Base-by-base conservation (phyloP, 2,888 invertebrate species). In the Parasteatoda lunata region DNA sequence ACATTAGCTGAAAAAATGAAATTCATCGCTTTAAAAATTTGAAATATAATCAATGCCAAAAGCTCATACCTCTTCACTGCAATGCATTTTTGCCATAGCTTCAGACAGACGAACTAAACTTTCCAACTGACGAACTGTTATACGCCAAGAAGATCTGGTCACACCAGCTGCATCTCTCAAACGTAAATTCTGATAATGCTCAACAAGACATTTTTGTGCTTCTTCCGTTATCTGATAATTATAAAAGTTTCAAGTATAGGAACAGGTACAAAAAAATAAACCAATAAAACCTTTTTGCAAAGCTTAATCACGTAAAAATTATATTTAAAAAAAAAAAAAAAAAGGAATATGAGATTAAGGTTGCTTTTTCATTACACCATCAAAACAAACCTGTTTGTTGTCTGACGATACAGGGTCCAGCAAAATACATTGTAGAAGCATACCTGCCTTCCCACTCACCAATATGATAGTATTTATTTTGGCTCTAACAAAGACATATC, bases 31-130 rank as follows among this genome's bases (percentile, higher is more conserved):
- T 30, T 30, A 30, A 30, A 30, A 30, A 30, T 30, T 30, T 30
- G 30, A 30, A 30, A 30, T 30, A 30, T 30, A 30, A 30, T 30
- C 30, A 30, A 30, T 30, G 30, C 2, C 2, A 11, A 47, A n/a
- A 13, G n/a, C n/a, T 5, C 89, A 90, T 90, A 94, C 98, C 91
- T 96, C 95, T 78, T 97, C 97, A 90, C 95, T 95, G 92, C 98
- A 99, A 92, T 98, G 96, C 94, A 99, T 94, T 92, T 98, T 95
- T 77, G 99, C 98, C 94, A 98, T 95, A 49, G 96, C 98, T 93
- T 99, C 99, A 0, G 98, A 96, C 48, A 99, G 94, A 11, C 99
- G 96, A 91, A 99, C 95, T 95, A 99, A 95, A 90, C 97, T 97
- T 92, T 98, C 98, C 88, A 98, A 92, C 91, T 99, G 99, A 0